Percentiles rank a stretch among this genome's conserved stretches.
These are phyloP conservation scores for Rana temporaria DNA, from an alignment of 2,113 vertebrate species.

Conservation along the genomic window DNA sequence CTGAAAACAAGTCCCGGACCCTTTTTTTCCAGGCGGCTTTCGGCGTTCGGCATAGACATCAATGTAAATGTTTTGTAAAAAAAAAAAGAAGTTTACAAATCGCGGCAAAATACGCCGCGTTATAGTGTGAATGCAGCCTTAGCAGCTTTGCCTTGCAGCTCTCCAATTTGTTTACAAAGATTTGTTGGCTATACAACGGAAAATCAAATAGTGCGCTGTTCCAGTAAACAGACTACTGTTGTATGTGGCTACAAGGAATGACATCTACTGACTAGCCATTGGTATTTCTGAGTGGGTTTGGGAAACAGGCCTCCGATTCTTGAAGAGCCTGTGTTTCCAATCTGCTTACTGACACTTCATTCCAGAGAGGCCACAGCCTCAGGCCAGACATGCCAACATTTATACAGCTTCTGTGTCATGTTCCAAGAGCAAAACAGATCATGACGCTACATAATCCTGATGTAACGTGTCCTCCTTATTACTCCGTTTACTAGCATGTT, in stretches of 20 bases:
- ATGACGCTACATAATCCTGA: slow-evolving; percentile 16
- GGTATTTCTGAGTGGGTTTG: not conserved
- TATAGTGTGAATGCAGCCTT: too few relatives aligned
- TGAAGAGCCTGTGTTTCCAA: slow-evolving; percentile 16
- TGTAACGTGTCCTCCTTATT: not conserved
- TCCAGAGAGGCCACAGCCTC: slow-evolving; percentile 12
- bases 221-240: too few relatives aligned
- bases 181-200: too few relatives aligned
- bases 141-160: too few relatives aligned
- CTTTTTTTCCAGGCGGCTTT: too few relatives aligned
- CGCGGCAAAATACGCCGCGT: too few relatives aligned
- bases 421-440: not conserved
- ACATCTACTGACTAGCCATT: not conserved
- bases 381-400: slow-evolving; percentile 17
- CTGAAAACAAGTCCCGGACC: too few relatives aligned
- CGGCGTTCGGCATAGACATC: too few relatives aligned
- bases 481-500: not conserved
- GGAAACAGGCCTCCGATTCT: not conserved
- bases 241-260: not conserved
- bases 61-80: too few relatives aligned
- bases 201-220: too few relatives aligned
- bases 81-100: too few relatives aligned
- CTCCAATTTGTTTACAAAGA: too few relatives aligned
- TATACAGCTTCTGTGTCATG: slow-evolving; percentile 14
- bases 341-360: slow-evolving; percentile 21